These are phyloP conservation scores for Lasius fuliginosus DNA, from an alignment of 2,888 invertebrate genomes.

Conservation along the genomic window DNA sequence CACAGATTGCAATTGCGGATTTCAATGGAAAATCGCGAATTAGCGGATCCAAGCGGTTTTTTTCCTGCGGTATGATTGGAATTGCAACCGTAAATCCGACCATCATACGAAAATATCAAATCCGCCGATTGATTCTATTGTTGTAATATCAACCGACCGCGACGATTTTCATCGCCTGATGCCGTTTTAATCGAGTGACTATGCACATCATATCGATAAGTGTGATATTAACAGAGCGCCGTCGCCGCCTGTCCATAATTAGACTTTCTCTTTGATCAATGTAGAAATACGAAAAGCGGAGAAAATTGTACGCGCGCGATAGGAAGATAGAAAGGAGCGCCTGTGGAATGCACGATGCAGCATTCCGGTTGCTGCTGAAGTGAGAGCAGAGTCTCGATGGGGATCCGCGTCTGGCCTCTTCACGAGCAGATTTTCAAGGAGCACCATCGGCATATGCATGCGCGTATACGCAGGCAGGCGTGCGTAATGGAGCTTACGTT, in stretches of 20 bases:
- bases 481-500: conserved; percentile 67
- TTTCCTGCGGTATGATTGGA: conserved; percentile 12
- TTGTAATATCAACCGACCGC: neutral
- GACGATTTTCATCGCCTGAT: neutral
- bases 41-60: neutral
- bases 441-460: conserved; percentile 14
- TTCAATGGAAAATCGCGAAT: conserved; percentile 20
- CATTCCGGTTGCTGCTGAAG: conserved; percentile 29
- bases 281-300: conserved; percentile 27
- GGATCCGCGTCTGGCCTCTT: conserved; percentile 56
- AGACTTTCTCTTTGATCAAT: conserved; percentile 6
- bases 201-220: neutral
- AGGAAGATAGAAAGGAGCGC: conserved; percentile 41
- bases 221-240: conserved; percentile 4
- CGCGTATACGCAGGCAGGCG: conserved; percentile 17
- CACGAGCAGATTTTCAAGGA: conserved; percentile 48
- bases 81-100: conserved; percentile 23
- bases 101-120: neutral
- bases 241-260: neutral
- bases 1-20: neutral
- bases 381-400: conserved; percentile 50
- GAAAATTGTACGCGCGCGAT: conserved; percentile 36
- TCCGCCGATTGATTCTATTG: neutral
- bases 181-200: neutral
- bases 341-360: conserved; percentile 22